Conservation (phyloP, 2,797 vertebrate species). For the Callimico goeldii region DNA sequence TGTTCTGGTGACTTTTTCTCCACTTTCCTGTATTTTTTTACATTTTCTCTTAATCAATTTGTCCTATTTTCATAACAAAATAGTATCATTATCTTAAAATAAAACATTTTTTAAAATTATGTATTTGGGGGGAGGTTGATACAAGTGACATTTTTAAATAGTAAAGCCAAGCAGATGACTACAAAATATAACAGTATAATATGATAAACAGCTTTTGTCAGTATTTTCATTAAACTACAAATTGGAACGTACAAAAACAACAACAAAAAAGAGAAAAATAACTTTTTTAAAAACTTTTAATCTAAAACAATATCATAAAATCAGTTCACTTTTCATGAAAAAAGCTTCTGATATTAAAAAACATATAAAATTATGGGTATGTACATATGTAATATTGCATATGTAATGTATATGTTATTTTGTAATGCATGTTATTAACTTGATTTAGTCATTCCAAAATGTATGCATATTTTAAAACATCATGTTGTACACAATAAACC, state of each 20-base stretch:
- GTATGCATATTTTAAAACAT: background rate
- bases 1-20: background rate
- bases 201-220: background rate
- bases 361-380: background rate
- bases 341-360: background rate
- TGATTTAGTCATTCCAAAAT: background rate
- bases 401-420: background rate
- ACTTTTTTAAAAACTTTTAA: background rate
- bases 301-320: background rate
- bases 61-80: background rate
- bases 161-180: background rate
- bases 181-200: background rate
- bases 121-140: background rate
- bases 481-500: background rate
- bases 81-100: background rate
- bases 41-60: background rate
- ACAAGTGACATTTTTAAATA: background rate
- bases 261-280: background rate
- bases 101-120: background rate
- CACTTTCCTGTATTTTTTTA: background rate
- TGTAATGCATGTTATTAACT: background rate
- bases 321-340: background rate
- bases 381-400: background rate
- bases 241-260: background rate
- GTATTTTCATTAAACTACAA: slow-evolving; percentile 10